Evolutionary conservation across 2,888 invertebrate genomes (phyloP).

Genomic region (Dichetophora obliterata): DNA sequence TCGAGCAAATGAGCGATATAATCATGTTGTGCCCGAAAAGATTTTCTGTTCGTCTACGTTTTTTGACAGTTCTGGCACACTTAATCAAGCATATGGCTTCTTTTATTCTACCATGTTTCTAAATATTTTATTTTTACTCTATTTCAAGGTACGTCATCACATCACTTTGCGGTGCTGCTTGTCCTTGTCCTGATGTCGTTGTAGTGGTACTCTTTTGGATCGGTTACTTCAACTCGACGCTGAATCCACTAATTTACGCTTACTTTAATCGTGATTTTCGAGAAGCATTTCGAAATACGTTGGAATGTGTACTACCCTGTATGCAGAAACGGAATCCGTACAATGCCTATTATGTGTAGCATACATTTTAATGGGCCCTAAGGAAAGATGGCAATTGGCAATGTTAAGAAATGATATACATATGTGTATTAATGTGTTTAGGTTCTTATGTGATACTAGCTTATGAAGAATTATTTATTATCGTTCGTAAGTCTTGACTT

Average conservation of each 20-base stretch:
- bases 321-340: slow-evolving; percentile 71
- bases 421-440: neutral
- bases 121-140: neutral
- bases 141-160: slow-evolving; percentile 84
- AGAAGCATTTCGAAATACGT: slow-evolving; percentile 93
- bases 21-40: too few species aligned
- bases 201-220: slow-evolving; percentile 97
- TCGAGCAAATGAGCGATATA: too few species aligned
- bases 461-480: neutral
- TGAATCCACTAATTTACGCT: slow-evolving; percentile 95
- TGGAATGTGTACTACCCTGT: slow-evolving; percentile 88
- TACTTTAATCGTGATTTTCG: slow-evolving; percentile 97
- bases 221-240: slow-evolving; percentile 95
- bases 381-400: neutral
- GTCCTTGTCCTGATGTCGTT: slow-evolving; percentile 86
- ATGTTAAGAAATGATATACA: neutral
- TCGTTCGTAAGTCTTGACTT: too few species aligned
- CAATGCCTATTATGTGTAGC: slow-evolving; percentile 70
- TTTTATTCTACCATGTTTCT: too few species aligned
- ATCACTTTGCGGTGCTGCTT: slow-evolving; percentile 86
- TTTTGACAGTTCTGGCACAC: too few species aligned
- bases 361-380: slow-evolving; percentile 38
- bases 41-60: too few species aligned
- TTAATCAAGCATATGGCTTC: too few species aligned
- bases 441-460: neutral